Percentiles rank a stretch among this genome's conserved stretches.
phyloP scores from a whole-genome alignment of 2,888 invertebrate species.

The Tricholauxania praeusta region DNA sequence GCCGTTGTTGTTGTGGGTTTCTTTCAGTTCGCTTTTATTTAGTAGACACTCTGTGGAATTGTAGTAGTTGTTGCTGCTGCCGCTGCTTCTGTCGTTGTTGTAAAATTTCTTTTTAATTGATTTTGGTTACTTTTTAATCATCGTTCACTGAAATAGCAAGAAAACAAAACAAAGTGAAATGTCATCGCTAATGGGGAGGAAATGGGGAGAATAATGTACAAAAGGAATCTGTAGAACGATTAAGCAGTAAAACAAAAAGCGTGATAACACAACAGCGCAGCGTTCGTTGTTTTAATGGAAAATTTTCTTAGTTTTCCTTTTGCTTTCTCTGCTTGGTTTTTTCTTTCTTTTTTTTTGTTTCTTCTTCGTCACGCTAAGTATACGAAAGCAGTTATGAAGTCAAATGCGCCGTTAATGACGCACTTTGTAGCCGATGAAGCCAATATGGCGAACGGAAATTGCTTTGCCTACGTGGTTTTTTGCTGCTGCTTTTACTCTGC shows the following conservation, averaged over 20 bases:
- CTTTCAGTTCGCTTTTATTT: neutral
- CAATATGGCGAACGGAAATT: constrained; percentile 43
- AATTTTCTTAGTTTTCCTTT: constrained; percentile 40
- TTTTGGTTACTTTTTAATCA: constrained; percentile 7
- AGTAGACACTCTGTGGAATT: neutral
- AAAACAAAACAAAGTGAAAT: no score
- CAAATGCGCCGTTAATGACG: neutral
- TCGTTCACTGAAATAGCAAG: neutral
- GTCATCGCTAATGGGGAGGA: neutral
- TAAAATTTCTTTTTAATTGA: constrained; percentile 26
- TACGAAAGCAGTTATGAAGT: neutral
- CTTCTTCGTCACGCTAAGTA: neutral
- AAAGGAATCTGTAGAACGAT: no score
- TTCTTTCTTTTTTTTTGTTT: constrained; percentile 8
- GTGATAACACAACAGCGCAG: no score
- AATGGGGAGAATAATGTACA: neutral
- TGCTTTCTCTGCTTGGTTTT: constrained; percentile 26
- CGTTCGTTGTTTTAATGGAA: constrained; percentile 38
- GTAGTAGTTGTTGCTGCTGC: neutral
- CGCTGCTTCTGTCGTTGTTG: constrained; percentile 7
- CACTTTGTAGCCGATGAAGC: constrained; percentile 14
- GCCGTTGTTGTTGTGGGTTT: neutral
- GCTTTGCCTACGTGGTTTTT: neutral
- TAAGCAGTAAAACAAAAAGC: no score
- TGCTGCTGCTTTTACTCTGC: neutral